Evolutionary conservation across 2,797 vertebrate species (phyloP).

Genomic region (Taeniopygia guttata): DNA sequence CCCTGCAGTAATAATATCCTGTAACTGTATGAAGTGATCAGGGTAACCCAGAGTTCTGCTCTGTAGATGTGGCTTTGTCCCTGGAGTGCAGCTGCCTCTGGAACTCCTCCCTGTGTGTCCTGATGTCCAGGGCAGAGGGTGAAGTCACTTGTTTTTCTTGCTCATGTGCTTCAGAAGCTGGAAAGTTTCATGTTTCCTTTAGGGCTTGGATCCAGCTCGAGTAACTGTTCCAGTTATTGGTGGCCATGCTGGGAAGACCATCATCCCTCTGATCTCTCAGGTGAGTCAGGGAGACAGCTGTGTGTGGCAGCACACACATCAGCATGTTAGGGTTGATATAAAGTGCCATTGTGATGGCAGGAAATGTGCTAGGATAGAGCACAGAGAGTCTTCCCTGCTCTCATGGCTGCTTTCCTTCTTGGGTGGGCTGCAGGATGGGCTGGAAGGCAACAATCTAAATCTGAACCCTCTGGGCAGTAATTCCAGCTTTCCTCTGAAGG

Average conservation of each 20-base stretch:
- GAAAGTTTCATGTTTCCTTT: background rate
- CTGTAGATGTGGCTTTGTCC: background rate
- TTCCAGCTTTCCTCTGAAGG: background rate
- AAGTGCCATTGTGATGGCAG: background rate
- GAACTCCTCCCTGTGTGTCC: background rate
- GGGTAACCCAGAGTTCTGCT: background rate
- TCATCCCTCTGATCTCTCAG: slow-evolving; percentile 96
- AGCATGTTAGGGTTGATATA: fast-evolving
- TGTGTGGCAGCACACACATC: background rate
- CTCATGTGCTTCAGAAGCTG: background rate
- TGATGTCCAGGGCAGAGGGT: background rate
- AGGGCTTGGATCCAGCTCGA: slow-evolving; percentile 92
- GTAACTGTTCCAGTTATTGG: slow-evolving; percentile 93
- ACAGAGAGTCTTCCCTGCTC: background rate
- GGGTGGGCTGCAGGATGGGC: background rate
- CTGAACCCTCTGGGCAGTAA: background rate
- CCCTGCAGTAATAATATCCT: background rate
- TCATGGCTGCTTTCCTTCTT: background rate
- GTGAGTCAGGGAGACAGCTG: slow-evolving; percentile 33
- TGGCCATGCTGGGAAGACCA: slow-evolving; percentile 96
- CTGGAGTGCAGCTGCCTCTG: background rate
- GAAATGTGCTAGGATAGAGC: background rate
- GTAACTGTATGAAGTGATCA: background rate
- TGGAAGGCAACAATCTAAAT: background rate
- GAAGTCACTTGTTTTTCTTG: background rate